Base-by-base conservation (phyloP, 2,797 vertebrate genomes). In the Ceyx erithaca region DNA sequence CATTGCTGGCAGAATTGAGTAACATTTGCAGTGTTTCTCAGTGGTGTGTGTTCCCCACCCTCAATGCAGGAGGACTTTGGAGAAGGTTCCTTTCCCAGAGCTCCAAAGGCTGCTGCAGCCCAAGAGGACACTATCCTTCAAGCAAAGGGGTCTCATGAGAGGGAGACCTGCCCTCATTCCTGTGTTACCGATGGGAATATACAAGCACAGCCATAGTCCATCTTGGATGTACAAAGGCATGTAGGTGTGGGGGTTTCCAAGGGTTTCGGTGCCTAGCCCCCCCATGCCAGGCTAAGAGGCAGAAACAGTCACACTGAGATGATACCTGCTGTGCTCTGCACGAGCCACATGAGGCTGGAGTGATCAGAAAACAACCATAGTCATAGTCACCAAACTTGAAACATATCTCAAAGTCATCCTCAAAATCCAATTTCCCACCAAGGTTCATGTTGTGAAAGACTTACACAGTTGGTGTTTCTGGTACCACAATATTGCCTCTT, bases 381-480 rank as follows among this genome's bases (percentile, higher is more conserved):
- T 21, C 7, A 15, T 4, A 4, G 12, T 23, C 37, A 55, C 17
- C 7, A 10, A 68, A 82, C 25, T 49, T 49, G 41, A 81, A 76
- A 54, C 0, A 0, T 41, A 46, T 33, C 51, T 51, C 68, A 43
- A 31, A 71, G 31, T 21, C 52, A 15, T 22, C 40, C 14, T 28
- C 43, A 59, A 87, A 81, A 46, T 31, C 20, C 46, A 22, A 21
- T 64, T 85, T 79, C 51, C 45, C 31, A 75, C 17, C 21, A 20
- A 41, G 45, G 28, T 31, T 19, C 0, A 0, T 28, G 30, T 49
- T 49, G 18, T 2, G 12, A 77, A 71, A 62, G 46, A 13, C 20
- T 70, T 37, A 14, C 3, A n/a, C 40, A 57, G 57, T 16, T 51
- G 55, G 45, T 48, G 57, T 71, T 61, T 46, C 48, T 40, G 57